Evolutionary conservation across 1,140 invertebrate genomes (phyloP), one percentile per base, ranked within the genome.

Genomic region (Rhagoletis zephyria): DNA sequence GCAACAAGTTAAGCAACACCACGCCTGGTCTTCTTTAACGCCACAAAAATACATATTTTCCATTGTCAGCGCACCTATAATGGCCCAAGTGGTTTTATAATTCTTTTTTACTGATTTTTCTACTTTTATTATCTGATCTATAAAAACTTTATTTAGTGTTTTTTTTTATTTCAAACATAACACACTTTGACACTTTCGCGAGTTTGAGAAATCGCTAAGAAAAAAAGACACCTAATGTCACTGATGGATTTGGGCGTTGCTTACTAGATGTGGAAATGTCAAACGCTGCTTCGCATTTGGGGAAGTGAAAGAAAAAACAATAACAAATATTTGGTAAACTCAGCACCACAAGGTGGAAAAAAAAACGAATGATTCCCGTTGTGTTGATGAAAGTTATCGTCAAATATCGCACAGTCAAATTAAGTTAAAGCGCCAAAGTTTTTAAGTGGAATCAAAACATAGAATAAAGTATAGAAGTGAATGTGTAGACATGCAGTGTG

Each of bases 371-470:
- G 1, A 81, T 16, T 81, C 74, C 48, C 74, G 48, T 56, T 56
- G 74, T 19, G 74, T 56, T 10, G 42, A n/a, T 30, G 30, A 81
- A 81, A 81, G 48, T 81, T 56, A 30, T 48, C 48, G 74, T 42
- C 74, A 81, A 81, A 81, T 51, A 59, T 81, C 14, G 74, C 74
- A 48, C 42, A 16, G 48, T 48, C 48, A 81, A 81, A 81, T 81
- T 81, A 56, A 81, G 48, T 59, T 81, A 81, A 77, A 81, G 45
- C 48, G 6, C 74, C 74, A 81, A 59, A 81, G 74, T 56, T 56
- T 42, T n/a, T 81, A 30, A 81, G 48, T 81, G 48, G 51, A n/a
- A n/a, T n/a, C n/a, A n/a, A n/a, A 56, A 56, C 48, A 81, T 48
- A 30, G 30, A 30, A 30, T 56, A 30, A 48, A 45, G 67, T 42